Percentiles rank a stretch among this genome's conserved stretches.
Conservation (phyloP, 1,140 invertebrate genomes). For the Halyomorpha halys region DNA sequence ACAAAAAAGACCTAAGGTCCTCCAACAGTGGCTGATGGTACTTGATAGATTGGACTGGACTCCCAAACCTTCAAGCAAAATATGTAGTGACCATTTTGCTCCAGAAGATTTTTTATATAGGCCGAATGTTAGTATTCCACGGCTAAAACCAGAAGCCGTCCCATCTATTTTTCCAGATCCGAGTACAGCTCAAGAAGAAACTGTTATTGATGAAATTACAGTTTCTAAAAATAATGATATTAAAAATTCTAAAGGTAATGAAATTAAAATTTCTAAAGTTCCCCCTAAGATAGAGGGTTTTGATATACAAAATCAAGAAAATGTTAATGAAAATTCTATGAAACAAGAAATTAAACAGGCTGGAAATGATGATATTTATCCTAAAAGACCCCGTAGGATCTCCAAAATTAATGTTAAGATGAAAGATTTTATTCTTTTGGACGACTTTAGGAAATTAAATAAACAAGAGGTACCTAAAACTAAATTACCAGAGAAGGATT, state of each 20-base stretch:
- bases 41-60: constrained; percentile 7
- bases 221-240: too few species aligned
- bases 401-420: constrained; percentile 1
- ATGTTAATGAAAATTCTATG: too few species aligned
- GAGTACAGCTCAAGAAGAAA: neutral
- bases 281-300: too few species aligned
- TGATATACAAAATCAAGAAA: too few species aligned
- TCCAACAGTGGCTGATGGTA: constrained; percentile 5
- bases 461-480: too few species aligned
- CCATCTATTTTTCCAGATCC: constrained; percentile 9
- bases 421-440: constrained; percentile 15
- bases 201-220: too few species aligned
- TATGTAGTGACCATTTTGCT: constrained; percentile 1
- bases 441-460: constrained; percentile 1
- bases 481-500: too few species aligned
- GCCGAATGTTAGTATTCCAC: neutral
- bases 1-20: neutral
- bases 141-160: neutral
- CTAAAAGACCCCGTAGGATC: neutral
- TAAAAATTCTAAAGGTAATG: too few species aligned
- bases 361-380: too few species aligned
- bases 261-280: too few species aligned
- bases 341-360: too few species aligned
- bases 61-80: constrained; percentile 7
- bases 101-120: constrained; percentile 1